phyloP scores from a whole-genome alignment of 2,797 vertebrate genomes.

The Centropyge bicolor region DNA sequence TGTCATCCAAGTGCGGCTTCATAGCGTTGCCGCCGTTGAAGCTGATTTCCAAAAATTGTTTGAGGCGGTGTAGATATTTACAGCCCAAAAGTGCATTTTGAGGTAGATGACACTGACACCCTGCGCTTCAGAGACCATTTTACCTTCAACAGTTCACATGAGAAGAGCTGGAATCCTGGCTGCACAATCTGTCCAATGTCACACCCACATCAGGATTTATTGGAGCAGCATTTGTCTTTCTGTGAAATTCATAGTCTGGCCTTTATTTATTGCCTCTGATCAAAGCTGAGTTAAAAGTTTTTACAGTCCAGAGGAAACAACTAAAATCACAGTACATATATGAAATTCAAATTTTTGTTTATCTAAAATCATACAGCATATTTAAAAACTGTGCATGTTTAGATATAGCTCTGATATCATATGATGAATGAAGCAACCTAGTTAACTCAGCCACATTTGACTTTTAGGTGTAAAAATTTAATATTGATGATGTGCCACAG shows the following conservation, averaged over 20 bases:
- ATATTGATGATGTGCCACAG: constrained; percentile 75
- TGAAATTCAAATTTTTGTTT: constrained; percentile 13
- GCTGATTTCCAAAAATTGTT: constrained; percentile 36
- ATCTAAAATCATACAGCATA: constrained; percentile 3
- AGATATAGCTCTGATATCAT: constrained; percentile 15
- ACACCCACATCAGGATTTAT: constrained; percentile 20
- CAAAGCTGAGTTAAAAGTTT: not conserved
- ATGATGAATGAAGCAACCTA: constrained; percentile 39
- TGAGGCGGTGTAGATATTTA: constrained; percentile 32
- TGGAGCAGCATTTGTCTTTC: not conserved
- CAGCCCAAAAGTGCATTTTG: constrained; percentile 12
- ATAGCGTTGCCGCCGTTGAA: constrained; percentile 2
- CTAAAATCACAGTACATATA: constrained; percentile 1
- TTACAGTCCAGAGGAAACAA: not conserved
- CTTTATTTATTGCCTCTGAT: constrained; percentile 10
- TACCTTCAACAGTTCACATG: constrained; percentile 12
- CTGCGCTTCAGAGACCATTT: constrained; percentile 7
- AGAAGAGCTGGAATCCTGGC: constrained; percentile 13
- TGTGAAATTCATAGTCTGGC: not conserved
- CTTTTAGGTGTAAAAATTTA: constrained; percentile 68
- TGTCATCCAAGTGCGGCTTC: constrained; percentile 46
- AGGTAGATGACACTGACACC: not conserved
- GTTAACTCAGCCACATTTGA: constrained; percentile 56
- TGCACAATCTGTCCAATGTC: not conserved
- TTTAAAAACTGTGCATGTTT: constrained; percentile 21